Percentiles rank a stretch among this genome's conserved stretches.
phyloP scores from a whole-genome alignment of 1,140 invertebrate species.

The Drosophila obscura region DNA sequence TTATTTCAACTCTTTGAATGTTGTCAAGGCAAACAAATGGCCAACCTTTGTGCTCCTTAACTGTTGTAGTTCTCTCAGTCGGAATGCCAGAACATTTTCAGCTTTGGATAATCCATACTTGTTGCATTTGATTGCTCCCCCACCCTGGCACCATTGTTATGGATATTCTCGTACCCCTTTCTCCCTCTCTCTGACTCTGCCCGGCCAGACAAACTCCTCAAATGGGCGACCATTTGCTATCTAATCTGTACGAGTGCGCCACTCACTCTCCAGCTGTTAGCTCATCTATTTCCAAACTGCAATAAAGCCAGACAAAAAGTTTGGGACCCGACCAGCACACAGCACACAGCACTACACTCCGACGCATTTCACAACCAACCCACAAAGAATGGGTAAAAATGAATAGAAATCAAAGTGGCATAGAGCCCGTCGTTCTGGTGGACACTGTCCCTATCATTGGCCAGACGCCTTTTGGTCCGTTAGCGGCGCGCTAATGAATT shows the following conservation, averaged over 20 bases:
- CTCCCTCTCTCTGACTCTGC: not conserved
- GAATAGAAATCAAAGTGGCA: slow-evolving; percentile 42
- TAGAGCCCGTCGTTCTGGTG: slow-evolving; percentile 8
- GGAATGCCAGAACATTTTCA: slow-evolving; percentile 26
- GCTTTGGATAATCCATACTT: slow-evolving; percentile 51
- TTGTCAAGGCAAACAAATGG: slow-evolving; percentile 50
- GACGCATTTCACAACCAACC: slow-evolving; percentile 27
- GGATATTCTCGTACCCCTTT: not conserved
- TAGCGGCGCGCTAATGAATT: slow-evolving; percentile 74
- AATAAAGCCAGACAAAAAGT: slow-evolving; percentile 65
- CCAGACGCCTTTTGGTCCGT: slow-evolving; percentile 50
- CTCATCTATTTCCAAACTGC: slow-evolving; percentile 77
- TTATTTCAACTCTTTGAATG: slow-evolving; percentile 33
- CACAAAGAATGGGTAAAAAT: slow-evolving; percentile 3
- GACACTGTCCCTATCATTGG: slow-evolving; percentile 45
- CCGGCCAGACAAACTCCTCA: slow-evolving; percentile 3
- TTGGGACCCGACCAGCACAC: slow-evolving; percentile 26
- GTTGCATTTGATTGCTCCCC: slow-evolving; percentile 45
- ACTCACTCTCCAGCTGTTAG: slow-evolving; percentile 79
- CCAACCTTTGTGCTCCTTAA: slow-evolving; percentile 39
- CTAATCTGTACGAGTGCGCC: slow-evolving; percentile 72
- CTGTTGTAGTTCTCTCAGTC: slow-evolving; percentile 10
- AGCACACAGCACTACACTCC: slow-evolving; percentile 6
- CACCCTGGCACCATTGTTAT: slow-evolving; percentile 29
- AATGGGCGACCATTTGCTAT: slow-evolving; percentile 65